Percentiles rank a stretch among this genome's conserved stretches.
Evolutionary conservation across 2,797 vertebrate species (phyloP).

Genomic region (Malacoctenus gilli): DNA sequence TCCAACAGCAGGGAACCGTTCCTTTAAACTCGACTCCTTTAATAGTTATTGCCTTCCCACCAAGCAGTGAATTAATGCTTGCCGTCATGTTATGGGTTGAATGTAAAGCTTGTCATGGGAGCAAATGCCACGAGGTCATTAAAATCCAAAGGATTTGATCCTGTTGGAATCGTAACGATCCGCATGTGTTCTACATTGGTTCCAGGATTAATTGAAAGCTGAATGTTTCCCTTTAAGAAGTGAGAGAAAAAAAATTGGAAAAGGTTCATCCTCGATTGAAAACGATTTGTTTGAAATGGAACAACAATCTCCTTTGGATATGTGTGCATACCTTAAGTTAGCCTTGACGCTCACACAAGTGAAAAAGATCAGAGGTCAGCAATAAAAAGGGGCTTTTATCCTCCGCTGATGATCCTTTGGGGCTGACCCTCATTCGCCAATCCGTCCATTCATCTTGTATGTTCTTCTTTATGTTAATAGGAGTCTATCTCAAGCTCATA

Average conservation of each 20-base stretch:
- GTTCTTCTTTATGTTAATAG: no score
- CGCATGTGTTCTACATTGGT: not conserved
- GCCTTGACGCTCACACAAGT: not conserved
- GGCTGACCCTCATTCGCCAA: not conserved
- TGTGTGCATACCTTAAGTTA: not conserved
- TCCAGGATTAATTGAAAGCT: not conserved
- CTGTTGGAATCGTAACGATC: not conserved
- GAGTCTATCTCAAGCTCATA: no score
- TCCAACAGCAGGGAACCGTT: not conserved
- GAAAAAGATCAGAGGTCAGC: not conserved
- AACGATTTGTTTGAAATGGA: not conserved
- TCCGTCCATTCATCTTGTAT: no score
- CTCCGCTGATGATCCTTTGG: not conserved
- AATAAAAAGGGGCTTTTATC: not conserved
- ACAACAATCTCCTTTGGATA: not conserved
- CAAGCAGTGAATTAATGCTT: not conserved
- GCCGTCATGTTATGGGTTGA: not conserved
- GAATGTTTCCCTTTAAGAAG: no score
- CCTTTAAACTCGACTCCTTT: not conserved
- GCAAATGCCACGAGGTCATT: not conserved
- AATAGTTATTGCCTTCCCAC: no score
- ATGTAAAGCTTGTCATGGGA: not conserved
- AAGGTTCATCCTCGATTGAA: not conserved
- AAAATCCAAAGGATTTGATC: not conserved
- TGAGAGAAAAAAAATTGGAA: not conserved